Percentiles rank a stretch among this genome's conserved stretches.
Evolutionary conservation across 2,113 vertebrate genomes (phyloP).

Genomic region (Turdus rufiventris): DNA sequence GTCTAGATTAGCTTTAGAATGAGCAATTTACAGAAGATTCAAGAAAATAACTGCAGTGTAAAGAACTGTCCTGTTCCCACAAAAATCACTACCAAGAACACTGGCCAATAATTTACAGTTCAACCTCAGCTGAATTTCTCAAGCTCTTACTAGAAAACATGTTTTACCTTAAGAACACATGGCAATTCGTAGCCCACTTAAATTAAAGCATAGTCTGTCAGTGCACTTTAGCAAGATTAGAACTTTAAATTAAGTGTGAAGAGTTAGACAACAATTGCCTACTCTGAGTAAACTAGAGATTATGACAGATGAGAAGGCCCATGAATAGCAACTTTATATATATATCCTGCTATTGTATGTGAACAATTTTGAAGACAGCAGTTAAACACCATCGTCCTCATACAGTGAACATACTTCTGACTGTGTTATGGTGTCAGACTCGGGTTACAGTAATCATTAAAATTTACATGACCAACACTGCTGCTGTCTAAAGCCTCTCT

Average conservation of each 20-base stretch:
- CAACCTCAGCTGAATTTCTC: background rate
- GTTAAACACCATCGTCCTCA: background rate
- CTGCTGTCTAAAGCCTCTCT: background rate
- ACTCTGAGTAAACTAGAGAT: background rate
- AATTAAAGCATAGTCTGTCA: background rate
- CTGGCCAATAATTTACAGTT: background rate
- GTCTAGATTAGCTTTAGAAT: background rate
- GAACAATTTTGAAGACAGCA: background rate
- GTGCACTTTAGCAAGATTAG: background rate
- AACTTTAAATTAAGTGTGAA: background rate
- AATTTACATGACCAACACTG: background rate
- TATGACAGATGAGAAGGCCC: background rate
- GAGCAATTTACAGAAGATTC: background rate
- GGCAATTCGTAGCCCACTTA: background rate
- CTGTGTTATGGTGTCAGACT: background rate
- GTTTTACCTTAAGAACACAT: background rate
- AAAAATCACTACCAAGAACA: background rate
- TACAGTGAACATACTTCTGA: background rate
- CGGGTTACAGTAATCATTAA: background rate
- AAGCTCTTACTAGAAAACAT: background rate
- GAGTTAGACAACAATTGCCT: background rate
- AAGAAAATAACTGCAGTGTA: background rate
- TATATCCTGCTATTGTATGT: background rate
- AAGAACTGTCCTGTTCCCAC: background rate
- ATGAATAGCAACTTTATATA: background rate